Evolutionary conservation across 37 sponge, comb jelly and placozoan genomes (phyloP).

Genomic region (Bolinopsis microptera): DNA sequence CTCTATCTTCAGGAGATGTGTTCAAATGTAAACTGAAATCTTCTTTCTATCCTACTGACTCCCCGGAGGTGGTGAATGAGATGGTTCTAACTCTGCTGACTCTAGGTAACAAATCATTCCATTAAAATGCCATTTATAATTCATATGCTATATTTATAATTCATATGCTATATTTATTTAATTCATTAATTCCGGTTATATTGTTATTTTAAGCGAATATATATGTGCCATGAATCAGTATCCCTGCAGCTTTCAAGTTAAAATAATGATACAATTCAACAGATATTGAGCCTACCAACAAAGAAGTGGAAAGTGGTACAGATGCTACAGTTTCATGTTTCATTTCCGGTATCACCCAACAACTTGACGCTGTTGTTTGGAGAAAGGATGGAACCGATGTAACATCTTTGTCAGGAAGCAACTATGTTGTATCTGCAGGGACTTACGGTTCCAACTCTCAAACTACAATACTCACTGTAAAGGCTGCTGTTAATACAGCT

Average conservation of each 20-base stretch:
- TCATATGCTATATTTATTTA: too few species aligned
- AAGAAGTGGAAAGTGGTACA: not conserved
- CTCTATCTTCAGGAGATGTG: not conserved
- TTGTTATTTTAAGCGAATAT: too few species aligned
- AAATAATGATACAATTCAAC: too few species aligned
- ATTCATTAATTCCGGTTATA: too few species aligned
- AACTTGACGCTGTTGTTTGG: not conserved
- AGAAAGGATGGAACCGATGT: not conserved
- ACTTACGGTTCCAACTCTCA: constrained; percentile 32
- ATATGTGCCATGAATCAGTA: too few species aligned
- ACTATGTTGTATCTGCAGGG: not conserved
- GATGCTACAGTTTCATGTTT: not conserved
- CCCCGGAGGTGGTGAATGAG: constrained; percentile 8
- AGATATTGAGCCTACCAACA: not conserved
- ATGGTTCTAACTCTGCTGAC: not conserved
- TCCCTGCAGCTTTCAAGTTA: too few species aligned
- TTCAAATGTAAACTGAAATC: not conserved
- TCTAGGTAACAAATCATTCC: not conserved
- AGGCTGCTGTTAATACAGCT: constrained; percentile 1
- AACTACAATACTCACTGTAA: not conserved
- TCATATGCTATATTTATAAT: too few species aligned
- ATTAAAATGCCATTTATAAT: not conserved
- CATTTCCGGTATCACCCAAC: not conserved
- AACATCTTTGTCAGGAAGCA: not conserved
- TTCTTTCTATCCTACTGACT: not conserved